Evolutionary conservation across 2,113 vertebrate genomes (phyloP).

Genomic region (Lasiurus borealis): DNA sequence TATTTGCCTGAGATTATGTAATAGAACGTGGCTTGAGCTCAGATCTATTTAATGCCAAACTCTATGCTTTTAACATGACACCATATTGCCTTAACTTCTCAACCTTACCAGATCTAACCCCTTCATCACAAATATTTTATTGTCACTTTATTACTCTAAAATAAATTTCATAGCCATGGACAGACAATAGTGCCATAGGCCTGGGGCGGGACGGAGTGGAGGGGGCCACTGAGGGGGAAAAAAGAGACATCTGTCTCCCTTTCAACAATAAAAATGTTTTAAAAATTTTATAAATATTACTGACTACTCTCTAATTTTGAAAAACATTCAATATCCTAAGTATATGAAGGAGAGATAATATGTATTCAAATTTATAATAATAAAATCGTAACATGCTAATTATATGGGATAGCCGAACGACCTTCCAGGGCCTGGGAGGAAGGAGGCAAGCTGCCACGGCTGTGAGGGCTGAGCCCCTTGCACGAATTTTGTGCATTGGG

Average conservation of each 20-base stretch:
- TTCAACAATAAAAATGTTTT: too few species aligned
- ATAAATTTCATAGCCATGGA: neutral
- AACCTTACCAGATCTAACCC: neutral
- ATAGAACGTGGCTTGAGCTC: neutral
- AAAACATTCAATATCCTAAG: neutral
- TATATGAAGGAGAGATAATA: neutral
- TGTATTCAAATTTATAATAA: neutral
- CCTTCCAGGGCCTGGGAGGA: too few species aligned
- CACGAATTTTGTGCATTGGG: too few species aligned
- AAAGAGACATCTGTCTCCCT: too few species aligned
- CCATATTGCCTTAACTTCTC: neutral
- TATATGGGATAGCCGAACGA: too few species aligned
- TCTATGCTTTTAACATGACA: neutral
- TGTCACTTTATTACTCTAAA: slow-evolving; percentile 30
- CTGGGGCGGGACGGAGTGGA: too few species aligned
- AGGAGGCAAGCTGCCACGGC: too few species aligned
- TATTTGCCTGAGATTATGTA: neutral
- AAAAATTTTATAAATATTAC: neutral
- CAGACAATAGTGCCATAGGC: too few species aligned
- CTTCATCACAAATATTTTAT: neutral
- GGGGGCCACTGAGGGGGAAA: too few species aligned
- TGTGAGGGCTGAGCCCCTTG: too few species aligned
- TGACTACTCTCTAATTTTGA: neutral
- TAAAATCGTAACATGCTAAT: too few species aligned
- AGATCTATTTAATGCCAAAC: neutral